phyloP scores from a whole-genome alignment of 2,888 invertebrate genomes.

The Lasioglossum vierecki region DNA sequence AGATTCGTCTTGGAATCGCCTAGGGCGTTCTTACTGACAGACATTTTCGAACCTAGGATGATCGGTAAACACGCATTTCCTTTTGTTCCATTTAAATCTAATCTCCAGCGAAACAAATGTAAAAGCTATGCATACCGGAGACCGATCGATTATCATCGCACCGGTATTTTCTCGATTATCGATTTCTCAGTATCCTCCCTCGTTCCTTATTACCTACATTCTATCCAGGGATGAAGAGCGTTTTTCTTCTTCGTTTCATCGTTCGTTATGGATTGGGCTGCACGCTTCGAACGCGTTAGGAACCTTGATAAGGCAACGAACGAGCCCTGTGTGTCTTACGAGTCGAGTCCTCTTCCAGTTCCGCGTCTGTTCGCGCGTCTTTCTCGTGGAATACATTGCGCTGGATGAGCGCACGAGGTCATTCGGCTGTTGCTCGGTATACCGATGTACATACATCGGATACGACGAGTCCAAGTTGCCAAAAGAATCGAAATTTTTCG shows the following conservation, averaged over 20 bases:
- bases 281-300: constrained; percentile 68
- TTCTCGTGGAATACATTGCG: constrained; percentile 32
- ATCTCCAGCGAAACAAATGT: constrained; percentile 16
- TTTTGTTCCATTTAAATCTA: neutral
- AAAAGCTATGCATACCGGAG: constrained; percentile 38
- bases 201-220: constrained; percentile 27
- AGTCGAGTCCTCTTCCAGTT: constrained; percentile 46
- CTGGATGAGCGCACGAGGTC: constrained; percentile 19
- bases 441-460: neutral
- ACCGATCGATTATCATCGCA: constrained; percentile 3
- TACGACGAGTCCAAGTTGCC: neutral
- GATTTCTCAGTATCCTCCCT: neutral
- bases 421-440: neutral
- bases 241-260: constrained; percentile 24
- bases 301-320: constrained; percentile 78
- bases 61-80: neutral
- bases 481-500: neutral
- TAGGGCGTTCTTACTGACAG: neutral
- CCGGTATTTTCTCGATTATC: constrained; percentile 6
- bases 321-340: constrained; percentile 73
- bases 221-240: constrained; percentile 40
- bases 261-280: constrained; percentile 62
- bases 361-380: constrained; percentile 26
- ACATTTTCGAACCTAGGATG: neutral
- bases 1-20: neutral